Evolutionary conservation across 2,888 invertebrate species (phyloP), one percentile per base, ranked within the genome.

Genomic region (Synergus gifuensis): DNA sequence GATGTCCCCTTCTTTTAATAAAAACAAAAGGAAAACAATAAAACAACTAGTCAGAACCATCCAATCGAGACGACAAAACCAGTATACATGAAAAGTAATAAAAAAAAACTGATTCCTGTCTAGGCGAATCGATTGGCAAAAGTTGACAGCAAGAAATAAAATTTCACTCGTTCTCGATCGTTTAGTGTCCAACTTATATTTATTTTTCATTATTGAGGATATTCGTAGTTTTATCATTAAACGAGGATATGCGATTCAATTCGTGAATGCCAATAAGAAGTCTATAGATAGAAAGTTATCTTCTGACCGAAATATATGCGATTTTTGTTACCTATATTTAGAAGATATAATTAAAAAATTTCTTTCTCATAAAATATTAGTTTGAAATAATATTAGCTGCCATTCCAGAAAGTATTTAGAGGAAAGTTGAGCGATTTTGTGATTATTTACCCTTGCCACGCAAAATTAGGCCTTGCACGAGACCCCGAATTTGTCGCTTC

Each of bases 401-500:
- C 4, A 8, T 18, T 18, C 58, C 58, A 58, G 14, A 62, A 28
- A 2, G 28, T 62, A 2, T 22, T 28, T 62, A 3, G 9, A 18
- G 62, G 54, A 36, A 58, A 54, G 18, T 73, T 54, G 9, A 4
- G n/a, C 18, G 18, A 87, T 85, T 87, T 86, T 78, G 77, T 76
- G 83, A 77, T 76, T 40, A 81, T 82, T 85, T 85, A 81, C 83
- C 86, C 83, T 79, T 78, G 83, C 83, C 81, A 82, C 66, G 81
- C 40, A 77, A 81, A 89, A 89, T 89, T 88, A 85, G 82, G 54
- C 83, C 54, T 54, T 54, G 28, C 66, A 62, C 81, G 84, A 81
- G 85, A 87, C 86, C 82, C 66, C 85, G 80, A 88, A 89, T 89
- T 90, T 86, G 78, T 84, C 89, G 88, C 88, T 66, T 80, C 85